A percentile compares a stretch with the other conserved stretches of the same genome.
phyloP scores from a whole-genome alignment of 2,113 vertebrate genomes.

The Solea senegalensis region DNA sequence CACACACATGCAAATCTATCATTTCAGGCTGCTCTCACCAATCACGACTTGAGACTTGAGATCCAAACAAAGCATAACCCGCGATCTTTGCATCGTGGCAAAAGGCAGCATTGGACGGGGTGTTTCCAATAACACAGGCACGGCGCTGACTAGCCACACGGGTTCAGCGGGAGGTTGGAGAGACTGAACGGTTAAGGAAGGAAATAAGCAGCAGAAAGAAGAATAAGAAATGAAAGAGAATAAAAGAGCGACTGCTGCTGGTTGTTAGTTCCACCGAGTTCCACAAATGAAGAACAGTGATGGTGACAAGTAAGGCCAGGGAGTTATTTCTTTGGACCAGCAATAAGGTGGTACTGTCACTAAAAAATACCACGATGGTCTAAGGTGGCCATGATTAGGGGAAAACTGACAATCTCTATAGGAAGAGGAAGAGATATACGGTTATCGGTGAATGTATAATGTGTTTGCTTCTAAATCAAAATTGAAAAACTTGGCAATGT shows the following conservation, averaged over 20 bases:
- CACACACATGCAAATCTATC: constrained; percentile 49
- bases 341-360: too few relatives aligned
- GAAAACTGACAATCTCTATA: too few relatives aligned
- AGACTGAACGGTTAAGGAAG: constrained; percentile 45
- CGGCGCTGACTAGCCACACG: constrained; percentile 40
- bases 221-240: constrained; percentile 11
- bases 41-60: constrained; percentile 65
- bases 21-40: constrained; percentile 45
- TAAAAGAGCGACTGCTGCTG: neutral
- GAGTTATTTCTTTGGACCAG: too few relatives aligned
- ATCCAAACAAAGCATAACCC: constrained; percentile 70
- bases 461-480: too few relatives aligned
- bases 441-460: too few relatives aligned
- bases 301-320: too few relatives aligned
- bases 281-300: too few relatives aligned
- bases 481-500: too few relatives aligned
- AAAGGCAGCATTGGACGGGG: constrained; percentile 54
- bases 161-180: constrained; percentile 72
- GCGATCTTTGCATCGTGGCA: constrained; percentile 70
- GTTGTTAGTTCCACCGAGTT: too few relatives aligned
- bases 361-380: too few relatives aligned
- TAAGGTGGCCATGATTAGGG: too few relatives aligned
- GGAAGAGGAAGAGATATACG: too few relatives aligned
- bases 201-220: constrained; percentile 18
- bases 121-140: constrained; percentile 23